Conservation (phyloP, 2,888 invertebrate genomes). For the Dysmachus trigonus region DNA sequence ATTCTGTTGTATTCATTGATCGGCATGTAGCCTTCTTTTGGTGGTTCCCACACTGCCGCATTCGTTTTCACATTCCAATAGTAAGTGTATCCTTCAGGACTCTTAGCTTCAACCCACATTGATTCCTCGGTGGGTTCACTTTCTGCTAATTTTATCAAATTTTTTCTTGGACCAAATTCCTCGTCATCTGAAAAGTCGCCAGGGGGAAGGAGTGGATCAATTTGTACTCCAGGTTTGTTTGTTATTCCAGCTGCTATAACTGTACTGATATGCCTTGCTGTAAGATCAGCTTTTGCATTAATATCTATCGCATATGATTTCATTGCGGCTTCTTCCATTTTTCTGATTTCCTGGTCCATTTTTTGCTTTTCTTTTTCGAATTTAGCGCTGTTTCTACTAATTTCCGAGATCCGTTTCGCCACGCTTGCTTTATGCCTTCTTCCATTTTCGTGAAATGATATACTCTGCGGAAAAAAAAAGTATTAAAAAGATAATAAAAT, state of each 20-base stretch:
- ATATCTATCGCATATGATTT: constrained; percentile 88
- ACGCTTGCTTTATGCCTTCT: constrained; percentile 93
- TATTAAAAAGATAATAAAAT: not conserved
- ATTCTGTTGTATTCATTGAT: constrained; percentile 72
- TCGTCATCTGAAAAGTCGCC: constrained; percentile 59
- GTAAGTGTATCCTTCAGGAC: constrained; percentile 80
- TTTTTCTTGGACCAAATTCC: constrained; percentile 53
- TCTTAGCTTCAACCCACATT: constrained; percentile 82
- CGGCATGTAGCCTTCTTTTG: constrained; percentile 76
- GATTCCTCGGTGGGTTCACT: constrained; percentile 57
- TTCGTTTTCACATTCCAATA: constrained; percentile 88
- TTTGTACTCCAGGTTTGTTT: constrained; percentile 52
- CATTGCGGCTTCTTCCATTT: constrained; percentile 92
- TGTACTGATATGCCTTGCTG: constrained; percentile 58
- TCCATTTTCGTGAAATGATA: constrained; percentile 94
- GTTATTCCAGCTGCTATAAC: constrained; percentile 52
- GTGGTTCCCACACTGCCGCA: constrained; percentile 81
- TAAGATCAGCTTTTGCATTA: constrained; percentile 62
- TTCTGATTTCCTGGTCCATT: constrained; percentile 79
- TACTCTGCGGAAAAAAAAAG: constrained; percentile 72
- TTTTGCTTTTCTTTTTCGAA: constrained; percentile 81
- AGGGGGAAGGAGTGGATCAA: constrained; percentile 61
- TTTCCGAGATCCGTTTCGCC: constrained; percentile 82
- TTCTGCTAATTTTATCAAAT: constrained; percentile 57
- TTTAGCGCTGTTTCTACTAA: constrained; percentile 83